These are phyloP conservation scores for Zaprionus tsacasi DNA, from an alignment of 1,140 invertebrate species.

Conservation along the genomic window DNA sequence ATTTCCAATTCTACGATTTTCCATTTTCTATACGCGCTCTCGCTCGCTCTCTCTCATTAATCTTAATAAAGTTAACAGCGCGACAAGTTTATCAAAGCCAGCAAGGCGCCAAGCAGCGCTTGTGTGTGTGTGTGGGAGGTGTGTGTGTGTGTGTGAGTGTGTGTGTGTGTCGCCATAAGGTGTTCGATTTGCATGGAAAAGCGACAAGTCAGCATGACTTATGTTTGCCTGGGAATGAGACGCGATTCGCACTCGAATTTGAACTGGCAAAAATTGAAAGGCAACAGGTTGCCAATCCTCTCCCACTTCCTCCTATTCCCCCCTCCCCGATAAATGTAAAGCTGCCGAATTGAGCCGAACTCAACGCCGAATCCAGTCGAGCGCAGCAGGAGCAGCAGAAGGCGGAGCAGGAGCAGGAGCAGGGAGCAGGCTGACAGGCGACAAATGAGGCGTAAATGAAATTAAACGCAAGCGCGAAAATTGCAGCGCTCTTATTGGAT, in stretches of 20 bases:
- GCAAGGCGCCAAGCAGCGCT: conserved; percentile 57
- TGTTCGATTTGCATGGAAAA: conserved; percentile 53
- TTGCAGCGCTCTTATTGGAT: conserved; percentile 74
- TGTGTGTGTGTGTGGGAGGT: conserved; percentile 1
- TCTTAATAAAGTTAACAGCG: conserved; percentile 80
- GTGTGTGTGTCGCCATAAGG: conserved; percentile 45
- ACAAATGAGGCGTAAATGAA: conserved; percentile 79
- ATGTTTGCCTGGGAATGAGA: neutral
- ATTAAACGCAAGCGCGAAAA: conserved; percentile 80
- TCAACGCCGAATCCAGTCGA: neutral
- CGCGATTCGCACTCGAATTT: neutral
- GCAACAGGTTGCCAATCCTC: conserved; percentile 57
- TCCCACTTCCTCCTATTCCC: neutral
- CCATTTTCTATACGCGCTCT: conserved; percentile 55
- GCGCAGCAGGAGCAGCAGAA: neutral
- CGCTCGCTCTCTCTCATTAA: conserved; percentile 57
- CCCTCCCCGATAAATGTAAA: neutral
- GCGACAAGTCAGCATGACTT: conserved; percentile 53
- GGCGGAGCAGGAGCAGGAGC: neutral
- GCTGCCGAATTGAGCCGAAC: neutral
- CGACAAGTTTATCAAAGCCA: conserved; percentile 79
- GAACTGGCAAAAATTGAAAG: neutral
- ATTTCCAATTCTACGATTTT: conserved; percentile 54
- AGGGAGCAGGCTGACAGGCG: conserved; percentile 48
- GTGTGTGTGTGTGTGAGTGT: neutral